phyloP scores from a whole-genome alignment of 2,888 invertebrate genomes.

The Periphyllus acericola region DNA sequence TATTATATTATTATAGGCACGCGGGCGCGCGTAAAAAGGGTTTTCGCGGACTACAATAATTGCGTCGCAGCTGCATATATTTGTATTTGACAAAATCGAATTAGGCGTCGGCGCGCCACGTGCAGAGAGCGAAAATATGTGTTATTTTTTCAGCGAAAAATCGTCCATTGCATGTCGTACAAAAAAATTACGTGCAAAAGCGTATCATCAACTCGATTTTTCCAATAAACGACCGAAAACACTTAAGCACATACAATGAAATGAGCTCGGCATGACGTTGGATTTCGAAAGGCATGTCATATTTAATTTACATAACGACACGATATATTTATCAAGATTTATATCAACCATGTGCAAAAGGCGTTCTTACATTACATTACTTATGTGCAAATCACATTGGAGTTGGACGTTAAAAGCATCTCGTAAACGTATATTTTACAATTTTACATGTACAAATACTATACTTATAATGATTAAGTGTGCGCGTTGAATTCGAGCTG shows the following conservation, averaged over 20 bases:
- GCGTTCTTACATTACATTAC: background rate
- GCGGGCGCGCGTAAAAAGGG: background rate
- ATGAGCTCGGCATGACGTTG: background rate
- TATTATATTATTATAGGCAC: background rate
- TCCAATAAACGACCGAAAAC: background rate
- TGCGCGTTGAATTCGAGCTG: background rate
- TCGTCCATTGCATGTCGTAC: background rate
- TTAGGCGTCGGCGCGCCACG: background rate
- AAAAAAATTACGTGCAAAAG: background rate
- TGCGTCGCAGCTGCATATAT: background rate
- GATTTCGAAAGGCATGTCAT: background rate
- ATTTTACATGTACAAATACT: background rate
- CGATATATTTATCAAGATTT: background rate
- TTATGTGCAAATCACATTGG: background rate
- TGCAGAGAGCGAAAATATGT: background rate
- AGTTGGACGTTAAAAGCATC: background rate
- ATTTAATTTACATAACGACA: background rate
- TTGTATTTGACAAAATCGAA: background rate
- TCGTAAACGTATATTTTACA: background rate
- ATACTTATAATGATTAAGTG: background rate
- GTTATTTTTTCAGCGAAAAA: background rate
- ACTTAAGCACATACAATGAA: background rate
- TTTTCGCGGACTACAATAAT: background rate
- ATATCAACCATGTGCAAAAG: background rate
- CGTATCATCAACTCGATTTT: background rate